Evolutionary conservation across 1,140 invertebrate genomes (phyloP).

Genomic region (Diachasmimorpha longicaudata): DNA sequence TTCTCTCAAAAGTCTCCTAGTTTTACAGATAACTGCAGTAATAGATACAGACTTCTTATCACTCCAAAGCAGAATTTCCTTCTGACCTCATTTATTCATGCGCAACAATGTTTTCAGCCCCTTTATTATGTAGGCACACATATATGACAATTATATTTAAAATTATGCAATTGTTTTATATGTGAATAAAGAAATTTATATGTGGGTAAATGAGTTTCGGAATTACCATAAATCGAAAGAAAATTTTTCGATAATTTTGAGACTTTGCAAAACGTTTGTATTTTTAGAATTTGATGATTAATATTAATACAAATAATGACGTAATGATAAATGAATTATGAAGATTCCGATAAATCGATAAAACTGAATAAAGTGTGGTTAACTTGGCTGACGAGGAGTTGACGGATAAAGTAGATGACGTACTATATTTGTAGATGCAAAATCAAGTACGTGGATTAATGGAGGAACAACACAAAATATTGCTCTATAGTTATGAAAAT

Average conservation of each 20-base stretch:
- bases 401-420: conserved; percentile 11
- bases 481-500: conserved; percentile 15
- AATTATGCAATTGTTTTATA: neutral
- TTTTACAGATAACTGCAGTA: too few relatives aligned
- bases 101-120: conserved; percentile 45
- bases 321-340: neutral
- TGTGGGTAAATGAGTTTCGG: neutral
- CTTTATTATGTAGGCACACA: conserved; percentile 50
- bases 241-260: conserved; percentile 10
- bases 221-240: neutral
- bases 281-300: too few relatives aligned
- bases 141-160: neutral
- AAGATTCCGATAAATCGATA: neutral
- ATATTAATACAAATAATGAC: too few relatives aligned
- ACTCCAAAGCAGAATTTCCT: too few relatives aligned
- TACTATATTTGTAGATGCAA: conserved; percentile 24
- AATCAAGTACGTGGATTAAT: conserved; percentile 2
- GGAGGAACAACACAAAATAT: conserved; percentile 6
- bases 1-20: too few relatives aligned
- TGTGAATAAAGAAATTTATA: conserved; percentile 6
- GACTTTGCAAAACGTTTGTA: neutral
- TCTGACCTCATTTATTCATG: conserved; percentile 5
- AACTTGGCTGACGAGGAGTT: neutral
- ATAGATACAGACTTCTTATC: too few relatives aligned
- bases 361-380: neutral